Evolutionary conservation across 2,888 invertebrate genomes (phyloP), one percentile per base, ranked within the genome.

Genomic region (Endotricha flammealis): DNA sequence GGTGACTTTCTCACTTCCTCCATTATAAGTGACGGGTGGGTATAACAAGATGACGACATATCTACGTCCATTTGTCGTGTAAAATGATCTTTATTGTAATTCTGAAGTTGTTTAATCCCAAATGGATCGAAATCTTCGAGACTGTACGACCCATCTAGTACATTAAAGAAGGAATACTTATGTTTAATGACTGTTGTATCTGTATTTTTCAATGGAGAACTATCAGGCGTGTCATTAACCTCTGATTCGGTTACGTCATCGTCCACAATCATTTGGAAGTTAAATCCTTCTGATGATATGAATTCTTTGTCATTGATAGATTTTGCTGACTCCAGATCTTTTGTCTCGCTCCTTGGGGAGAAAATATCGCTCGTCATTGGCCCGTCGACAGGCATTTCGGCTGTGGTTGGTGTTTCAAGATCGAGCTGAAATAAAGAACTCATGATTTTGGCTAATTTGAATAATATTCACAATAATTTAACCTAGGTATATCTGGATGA

Each of bases 381-480:
- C 3, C 74, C 74, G 38, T 78, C 79, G 1, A 68, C 46, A 0
- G 77, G 89, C 9, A 85, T 53, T 11, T 87, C 87, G 1, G 82
- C 82, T 16, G 87, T 87, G 2, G 86, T 85, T 6, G 87, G 87
- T 1, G 87, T 87, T 73, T 87, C 87, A 23, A 87, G 49, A 41
- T 87, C 86, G 10, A 87, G 66, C 87, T 87, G 47, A 29, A 76
- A 65, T 14, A 10, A 29, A 38, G 36, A 42, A 12, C 14, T 29
- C 4, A 20, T 11, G 6, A 12, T n/a, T n/a, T n/a, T n/a, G n/a
- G n/a, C n/a, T n/a, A n/a, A n/a, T n/a, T n/a, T n/a, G n/a, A n/a
- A n/a, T n/a, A n/a, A n/a, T n/a, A n/a, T n/a, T n/a, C n/a, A n/a
- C n/a, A n/a, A n/a, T n/a, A n/a, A n/a, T n/a, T n/a, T n/a, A n/a